phyloP scores from a whole-genome alignment of 2,797 vertebrate genomes.

The Alectoris magna region DNA sequence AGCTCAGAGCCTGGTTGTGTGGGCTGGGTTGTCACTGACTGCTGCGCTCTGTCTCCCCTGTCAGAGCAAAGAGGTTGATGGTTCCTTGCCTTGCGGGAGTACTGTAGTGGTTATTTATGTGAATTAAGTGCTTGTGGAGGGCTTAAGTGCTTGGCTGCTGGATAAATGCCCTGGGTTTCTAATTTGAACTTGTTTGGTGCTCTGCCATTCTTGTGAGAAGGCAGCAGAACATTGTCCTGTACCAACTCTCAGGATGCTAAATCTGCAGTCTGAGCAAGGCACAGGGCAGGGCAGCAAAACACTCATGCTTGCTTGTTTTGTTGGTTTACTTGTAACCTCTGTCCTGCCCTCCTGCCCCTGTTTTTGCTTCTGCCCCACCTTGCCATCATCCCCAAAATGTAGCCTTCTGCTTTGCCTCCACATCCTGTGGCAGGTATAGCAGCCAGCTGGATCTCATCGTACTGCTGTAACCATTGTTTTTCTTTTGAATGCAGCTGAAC shows the following conservation, averaged over 20 bases:
- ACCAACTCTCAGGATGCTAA: background rate
- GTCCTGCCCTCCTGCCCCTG: background rate
- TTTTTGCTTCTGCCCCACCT: background rate
- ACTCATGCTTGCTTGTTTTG: rapidly evolving
- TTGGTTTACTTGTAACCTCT: background rate
- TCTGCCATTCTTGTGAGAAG: background rate
- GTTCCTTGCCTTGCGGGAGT: background rate
- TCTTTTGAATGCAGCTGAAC: background rate
- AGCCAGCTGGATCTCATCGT: background rate
- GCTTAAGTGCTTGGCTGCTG: constrained; percentile 6
- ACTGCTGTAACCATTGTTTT: rapidly evolving
- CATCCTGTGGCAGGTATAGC: rapidly evolving
- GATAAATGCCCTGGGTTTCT: background rate
- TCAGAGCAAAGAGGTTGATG: background rate
- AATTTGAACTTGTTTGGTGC: background rate
- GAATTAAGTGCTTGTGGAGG: background rate
- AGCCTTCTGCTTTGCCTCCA: rapidly evolving
- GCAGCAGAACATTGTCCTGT: background rate
- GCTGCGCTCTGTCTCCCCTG: background rate
- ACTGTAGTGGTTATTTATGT: background rate
- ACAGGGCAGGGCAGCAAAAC: background rate
- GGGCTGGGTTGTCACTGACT: background rate
- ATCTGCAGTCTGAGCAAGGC: background rate
- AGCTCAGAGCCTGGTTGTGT: background rate
- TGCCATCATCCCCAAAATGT: rapidly evolving